Base-by-base conservation (phyloP, 1,140 invertebrate genomes). In the Brachionus angularis region DNA sequence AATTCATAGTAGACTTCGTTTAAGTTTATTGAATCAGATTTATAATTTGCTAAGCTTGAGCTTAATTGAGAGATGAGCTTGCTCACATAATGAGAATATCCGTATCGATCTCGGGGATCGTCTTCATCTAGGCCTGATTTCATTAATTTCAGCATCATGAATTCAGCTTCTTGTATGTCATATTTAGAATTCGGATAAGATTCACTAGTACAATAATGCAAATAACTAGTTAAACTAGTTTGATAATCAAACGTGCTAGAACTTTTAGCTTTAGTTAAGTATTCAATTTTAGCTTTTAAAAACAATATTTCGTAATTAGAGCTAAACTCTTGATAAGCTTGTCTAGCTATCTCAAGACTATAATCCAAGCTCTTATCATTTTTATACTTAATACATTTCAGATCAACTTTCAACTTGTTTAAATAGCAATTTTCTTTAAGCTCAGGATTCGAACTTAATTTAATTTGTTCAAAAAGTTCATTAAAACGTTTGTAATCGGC, bases 401-500 rank as follows among this genome's bases (percentile, higher is more conserved):
- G 18, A 39, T 58, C 53, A 58, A 58, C 23, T 58, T 36, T 58
- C 10, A 58, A 34, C 33, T 58, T 58, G 18, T 23, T 58, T 3
- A 58, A 23, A 33, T 23, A 23, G 18, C 10, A 31, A 39, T 39
- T 21, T 39, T 58, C 18, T 39, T 36, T 58, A 21, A 39, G 1
- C 7, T 10, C 39, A 4, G 33, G 33, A 3, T 31, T 23, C 10
- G 53, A 39, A 10, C 23, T 21, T 23, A 8, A 12, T 29, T 36
- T 23, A 23, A 58, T n/a, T 39, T 34, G n/a, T 7, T 58, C 53
- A 39, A 58, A 58, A 8, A 58, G n/a, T 23, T 58, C 53, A 39
- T 58, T 58, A 25, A 58, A 58, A 39, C 39, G 36, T 4, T 39
- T 58, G 18, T 58, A 58, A 58, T 58, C 53, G 7, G 53, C 18